phyloP scores from a whole-genome alignment of 1,140 invertebrate species.

The Calliopsis andreniformis region DNA sequence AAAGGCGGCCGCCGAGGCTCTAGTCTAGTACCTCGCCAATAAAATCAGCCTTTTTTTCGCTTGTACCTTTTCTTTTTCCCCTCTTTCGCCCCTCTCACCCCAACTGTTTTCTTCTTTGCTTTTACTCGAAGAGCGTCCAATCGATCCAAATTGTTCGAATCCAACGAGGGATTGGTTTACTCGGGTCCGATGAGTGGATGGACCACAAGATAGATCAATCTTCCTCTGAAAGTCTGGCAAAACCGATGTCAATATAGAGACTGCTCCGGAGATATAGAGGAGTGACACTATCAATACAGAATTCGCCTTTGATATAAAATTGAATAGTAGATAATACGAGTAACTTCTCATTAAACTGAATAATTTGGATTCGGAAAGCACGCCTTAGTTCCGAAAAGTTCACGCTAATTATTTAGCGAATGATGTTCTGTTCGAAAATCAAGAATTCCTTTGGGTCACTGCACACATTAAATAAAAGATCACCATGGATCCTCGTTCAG shows the following conservation, averaged over 20 bases:
- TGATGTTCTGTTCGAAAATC: no score
- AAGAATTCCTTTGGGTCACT: no score
- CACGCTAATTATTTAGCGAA: no score
- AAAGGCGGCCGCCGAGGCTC: conserved; percentile 77
- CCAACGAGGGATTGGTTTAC: conserved; percentile 12
- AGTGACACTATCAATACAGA: no score
- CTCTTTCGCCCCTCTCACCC: neutral
- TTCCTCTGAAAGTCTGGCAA: neutral
- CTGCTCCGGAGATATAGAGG: neutral
- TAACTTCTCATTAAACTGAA: no score
- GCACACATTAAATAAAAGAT: no score
- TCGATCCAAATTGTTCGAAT: conserved; percentile 42
- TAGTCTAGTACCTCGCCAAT: conserved; percentile 70
- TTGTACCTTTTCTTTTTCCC: conserved; percentile 25
- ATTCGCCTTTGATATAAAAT: no score
- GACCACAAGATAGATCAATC: neutral
- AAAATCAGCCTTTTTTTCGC: conserved; percentile 67
- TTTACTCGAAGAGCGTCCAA: conserved; percentile 31
- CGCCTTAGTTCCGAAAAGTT: no score
- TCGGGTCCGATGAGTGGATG: neutral
- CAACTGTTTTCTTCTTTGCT: conserved; percentile 12
- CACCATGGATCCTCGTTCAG: no score
- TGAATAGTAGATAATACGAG: no score
- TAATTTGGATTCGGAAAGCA: no score
- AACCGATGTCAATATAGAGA: neutral